Conservation (phyloP, 1,140 invertebrate species). For the Bombus consobrinus region DNA sequence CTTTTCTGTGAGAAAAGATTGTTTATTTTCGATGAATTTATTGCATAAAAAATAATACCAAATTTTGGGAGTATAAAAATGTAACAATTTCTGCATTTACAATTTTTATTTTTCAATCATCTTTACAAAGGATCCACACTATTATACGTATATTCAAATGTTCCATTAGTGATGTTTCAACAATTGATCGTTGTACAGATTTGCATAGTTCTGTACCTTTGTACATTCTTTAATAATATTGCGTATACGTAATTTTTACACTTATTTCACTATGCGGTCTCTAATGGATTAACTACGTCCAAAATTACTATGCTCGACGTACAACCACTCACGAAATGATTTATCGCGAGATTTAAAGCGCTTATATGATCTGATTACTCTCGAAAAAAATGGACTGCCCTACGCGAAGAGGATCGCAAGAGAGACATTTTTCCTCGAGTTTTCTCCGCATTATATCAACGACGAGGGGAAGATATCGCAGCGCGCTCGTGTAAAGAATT, state of each 20-base stretch:
- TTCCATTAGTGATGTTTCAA: no score
- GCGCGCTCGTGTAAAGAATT: neutral
- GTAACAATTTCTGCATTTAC: no score
- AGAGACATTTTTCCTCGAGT: constrained; percentile 3
- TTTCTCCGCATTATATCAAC: neutral
- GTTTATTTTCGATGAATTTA: no score
- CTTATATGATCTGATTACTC: neutral
- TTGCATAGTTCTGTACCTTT: no score
- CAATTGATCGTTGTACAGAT: no score
- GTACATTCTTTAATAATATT: no score
- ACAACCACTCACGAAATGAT: neutral
- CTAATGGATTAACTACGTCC: neutral
- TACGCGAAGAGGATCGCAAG: neutral
- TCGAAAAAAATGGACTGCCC: neutral
- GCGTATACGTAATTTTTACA: neutral
- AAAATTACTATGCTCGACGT: neutral
- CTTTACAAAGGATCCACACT: no score
- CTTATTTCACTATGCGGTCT: neutral
- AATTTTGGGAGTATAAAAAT: no score
- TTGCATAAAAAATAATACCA: no score
- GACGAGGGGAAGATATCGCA: neutral
- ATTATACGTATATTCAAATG: no score
- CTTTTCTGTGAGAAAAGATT: no score
- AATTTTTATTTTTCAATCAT: no score
- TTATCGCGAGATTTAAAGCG: neutral